These are phyloP conservation scores for Tetragonisca angustula DNA, from an alignment of 2,888 invertebrate species.

Conservation along the genomic window DNA sequence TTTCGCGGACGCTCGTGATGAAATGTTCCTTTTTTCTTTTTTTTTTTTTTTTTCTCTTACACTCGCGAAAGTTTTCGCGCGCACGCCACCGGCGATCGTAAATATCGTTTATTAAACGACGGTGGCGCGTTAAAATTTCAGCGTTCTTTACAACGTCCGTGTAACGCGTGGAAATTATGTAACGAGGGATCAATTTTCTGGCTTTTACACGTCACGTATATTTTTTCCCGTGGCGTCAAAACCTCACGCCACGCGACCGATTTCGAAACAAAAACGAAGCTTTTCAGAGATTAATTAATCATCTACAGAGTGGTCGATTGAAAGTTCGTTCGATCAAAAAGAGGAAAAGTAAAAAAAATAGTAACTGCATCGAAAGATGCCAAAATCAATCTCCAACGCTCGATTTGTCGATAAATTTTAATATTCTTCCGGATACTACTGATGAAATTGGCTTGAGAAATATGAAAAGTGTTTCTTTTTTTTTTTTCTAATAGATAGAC, in stretches of 20 bases:
- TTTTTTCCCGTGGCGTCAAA: neutral
- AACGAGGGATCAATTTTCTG: slow-evolving; percentile 45
- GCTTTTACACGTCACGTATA: slow-evolving; percentile 22
- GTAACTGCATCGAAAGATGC: too few species aligned
- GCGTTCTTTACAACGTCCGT: slow-evolving; percentile 33
- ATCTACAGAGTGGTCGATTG: neutral
- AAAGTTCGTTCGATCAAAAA: neutral
- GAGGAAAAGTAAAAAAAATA: too few species aligned
- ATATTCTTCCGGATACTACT: too few species aligned
- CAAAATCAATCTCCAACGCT: too few species aligned
- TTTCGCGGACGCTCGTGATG: neutral
- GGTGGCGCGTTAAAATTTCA: slow-evolving; percentile 48
- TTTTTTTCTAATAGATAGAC: too few species aligned
- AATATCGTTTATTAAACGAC: slow-evolving; percentile 56
- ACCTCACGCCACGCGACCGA: neutral
- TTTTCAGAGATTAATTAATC: too few species aligned
- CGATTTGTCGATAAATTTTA: too few species aligned
- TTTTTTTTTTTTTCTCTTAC: too few species aligned
- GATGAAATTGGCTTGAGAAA: too few species aligned
- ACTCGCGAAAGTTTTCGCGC: slow-evolving; percentile 30
- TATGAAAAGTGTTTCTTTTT: too few species aligned
- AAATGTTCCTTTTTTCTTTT: neutral
- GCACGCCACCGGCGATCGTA: slow-evolving; percentile 33
- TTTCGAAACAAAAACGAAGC: too few species aligned
- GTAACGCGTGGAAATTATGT: slow-evolving; percentile 45